phyloP scores from a whole-genome alignment of 2,113 vertebrate species.

The Cisticola juncidis region DNA sequence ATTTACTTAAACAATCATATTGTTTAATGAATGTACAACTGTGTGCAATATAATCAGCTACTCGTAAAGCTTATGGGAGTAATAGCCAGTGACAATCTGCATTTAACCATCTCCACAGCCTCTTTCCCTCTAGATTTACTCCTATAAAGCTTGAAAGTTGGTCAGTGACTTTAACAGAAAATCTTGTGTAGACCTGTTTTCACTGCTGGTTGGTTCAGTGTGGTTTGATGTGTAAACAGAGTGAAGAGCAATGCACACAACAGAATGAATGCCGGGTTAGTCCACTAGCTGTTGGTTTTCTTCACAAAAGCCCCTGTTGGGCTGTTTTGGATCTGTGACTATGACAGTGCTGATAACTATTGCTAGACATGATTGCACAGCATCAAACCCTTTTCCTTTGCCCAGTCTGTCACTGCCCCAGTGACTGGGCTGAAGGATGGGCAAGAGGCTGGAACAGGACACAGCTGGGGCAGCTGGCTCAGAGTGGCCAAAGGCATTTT shows the following conservation, averaged over 20 bases:
- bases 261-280: not conserved
- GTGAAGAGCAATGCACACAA: not conserved
- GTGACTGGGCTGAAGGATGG: not conserved
- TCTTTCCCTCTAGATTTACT: not conserved
- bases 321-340: not conserved
- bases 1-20: conserved; percentile 13
- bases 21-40: conserved; percentile 1
- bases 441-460: not conserved
- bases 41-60: not conserved
- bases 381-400: not conserved
- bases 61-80: not conserved
- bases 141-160: not conserved
- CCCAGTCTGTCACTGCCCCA: not conserved
- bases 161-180: not conserved
- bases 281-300: not conserved
- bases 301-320: not conserved
- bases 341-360: not conserved
- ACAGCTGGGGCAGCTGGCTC: not conserved
- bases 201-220: not conserved
- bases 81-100: not conserved
- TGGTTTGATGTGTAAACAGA: not conserved
- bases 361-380: not conserved
- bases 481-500: not conserved
- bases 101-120: not conserved
- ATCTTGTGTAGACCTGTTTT: not conserved